Percentiles rank a stretch among this genome's conserved stretches.
Conservation (phyloP, 2,797 vertebrate species). For the Sebastes reedi region DNA sequence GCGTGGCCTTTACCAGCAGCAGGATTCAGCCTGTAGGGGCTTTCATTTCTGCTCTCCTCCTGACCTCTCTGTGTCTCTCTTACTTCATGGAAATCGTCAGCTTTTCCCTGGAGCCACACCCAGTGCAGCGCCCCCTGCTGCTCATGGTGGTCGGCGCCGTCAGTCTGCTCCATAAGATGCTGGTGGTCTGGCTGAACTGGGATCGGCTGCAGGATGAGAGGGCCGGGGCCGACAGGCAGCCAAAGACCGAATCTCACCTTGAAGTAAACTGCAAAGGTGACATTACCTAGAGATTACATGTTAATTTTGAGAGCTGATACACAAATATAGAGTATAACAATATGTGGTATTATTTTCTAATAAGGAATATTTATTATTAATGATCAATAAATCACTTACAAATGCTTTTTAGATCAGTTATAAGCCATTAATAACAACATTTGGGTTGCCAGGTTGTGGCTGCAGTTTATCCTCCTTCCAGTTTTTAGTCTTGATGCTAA, state of each 20-base stretch:
- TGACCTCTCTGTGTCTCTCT: constrained; percentile 78
- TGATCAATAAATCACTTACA: neutral
- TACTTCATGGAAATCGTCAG: constrained; percentile 75
- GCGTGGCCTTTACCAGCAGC: constrained; percentile 40
- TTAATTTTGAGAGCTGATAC: neutral
- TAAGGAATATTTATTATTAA: neutral
- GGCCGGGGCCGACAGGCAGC: neutral
- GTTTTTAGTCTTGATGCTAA: neutral
- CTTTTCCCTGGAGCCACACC: constrained; percentile 68
- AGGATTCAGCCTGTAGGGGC: constrained; percentile 67
- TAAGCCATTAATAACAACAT: neutral
- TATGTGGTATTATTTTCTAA: neutral
- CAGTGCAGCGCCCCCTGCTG: constrained; percentile 69
- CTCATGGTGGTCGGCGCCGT: constrained; percentile 56
- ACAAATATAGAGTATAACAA: neutral
- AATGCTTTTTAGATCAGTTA: neutral
- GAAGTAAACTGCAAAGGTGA: constrained; percentile 61
- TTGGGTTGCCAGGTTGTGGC: neutral
- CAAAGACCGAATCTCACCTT: neutral
- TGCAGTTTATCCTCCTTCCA: neutral
- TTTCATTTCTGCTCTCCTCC: constrained; percentile 76
- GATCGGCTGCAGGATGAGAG: constrained; percentile 1
- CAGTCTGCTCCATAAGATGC: constrained; percentile 74
- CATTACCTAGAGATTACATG: neutral
- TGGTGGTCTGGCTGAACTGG: constrained; percentile 62